Evolutionary conservation across 2,888 invertebrate genomes (phyloP), one percentile per base, ranked within the genome.

Genomic region (Trimorus sp.): DNA sequence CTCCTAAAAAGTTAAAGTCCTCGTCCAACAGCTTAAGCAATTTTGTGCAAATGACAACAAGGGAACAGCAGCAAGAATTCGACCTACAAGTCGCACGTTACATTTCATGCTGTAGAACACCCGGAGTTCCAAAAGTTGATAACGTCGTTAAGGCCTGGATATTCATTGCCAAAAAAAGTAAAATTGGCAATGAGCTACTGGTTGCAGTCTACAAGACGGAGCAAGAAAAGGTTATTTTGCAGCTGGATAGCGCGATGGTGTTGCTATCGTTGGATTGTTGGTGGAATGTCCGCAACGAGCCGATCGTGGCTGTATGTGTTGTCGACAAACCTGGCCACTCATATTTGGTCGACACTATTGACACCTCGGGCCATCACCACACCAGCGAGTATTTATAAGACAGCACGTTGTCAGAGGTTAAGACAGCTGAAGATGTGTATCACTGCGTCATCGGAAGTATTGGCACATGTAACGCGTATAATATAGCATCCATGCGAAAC

Each of bases 351-450:
- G 59, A 75, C n/a, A 37, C 59, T n/a, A 37, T 66, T 42, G 75
- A 75, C 45, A 75, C 75, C 36, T 75, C 66, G 11, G 75, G 66
- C 1, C 54, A 75, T 59, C 42, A n/a, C 6, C 75, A 75, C 38
- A 53, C 37, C 3, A n/a, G 37, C 1, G 60, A 66, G 9, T 75
- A 66, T 38, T 15, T 75, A 15, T 48, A 51, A 53, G 15, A 59
- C 42, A 14, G 8, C 12, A 38, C 38, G 6, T 26, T 36, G 12
- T 11, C 8, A 5, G 36, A 11, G 56, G 26, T 59, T 40, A 59
- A 40, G 15, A 59, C 16, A 40, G 40, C 59, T 26, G 40, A 59
- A 59, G 40, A 59, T 40, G 12, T 59, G 5, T 59, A 59, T 14
- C n/a, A 40, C 4, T 59, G 59, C 15, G 38, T 7, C 1, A 15